Evolutionary conservation across 1,140 invertebrate genomes (phyloP), one percentile per base, ranked within the genome.

Genomic region (Dendrolimus punctatus): DNA sequence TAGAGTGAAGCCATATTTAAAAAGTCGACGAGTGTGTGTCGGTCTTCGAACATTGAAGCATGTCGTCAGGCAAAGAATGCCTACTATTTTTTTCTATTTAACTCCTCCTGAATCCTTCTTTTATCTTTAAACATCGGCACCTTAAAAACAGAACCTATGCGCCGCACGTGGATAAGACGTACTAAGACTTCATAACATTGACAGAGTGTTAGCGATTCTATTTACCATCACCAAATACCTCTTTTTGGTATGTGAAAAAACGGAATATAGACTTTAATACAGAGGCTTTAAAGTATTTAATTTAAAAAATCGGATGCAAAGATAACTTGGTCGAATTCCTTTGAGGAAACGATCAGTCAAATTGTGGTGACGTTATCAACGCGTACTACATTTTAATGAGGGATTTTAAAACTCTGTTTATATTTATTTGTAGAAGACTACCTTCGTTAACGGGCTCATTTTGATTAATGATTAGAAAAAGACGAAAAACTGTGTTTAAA

Each of bases 281-380:
- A 37, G 38, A 38, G 39, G n/a, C 2, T 38, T 6, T 48, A 48
- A 48, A 38, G 46, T 23, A 23, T 23, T 1, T 23, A 23, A 23
- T 23, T 23, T 23, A 23, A 23, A 23, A 23, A 23, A 23, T 23
- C 3, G 23, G 23, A 6, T 23, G 47, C 40, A 55, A 55, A 55
- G 39, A 23, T 53, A 40, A 44, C 6, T 52, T 53, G 36, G 44
- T 44, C 46, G 38, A 40, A 37, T 38, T 57, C 39, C n/a, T 46
- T 39, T 40, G 23, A 62, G 68, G 68, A 71, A 71, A 61, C 60
- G 47, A 71, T 71, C 60, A 58, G 49, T 71, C 68, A 68, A 57
- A 56, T 53, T 36, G 57, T 49, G 38, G 50, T 42, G 60, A 65
- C 59, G 49, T 56, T 62, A 68, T 65, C 57, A 60, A 63, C 61